Conservation (phyloP, 2,113 vertebrate species). For the Enhydra lutris region DNA sequence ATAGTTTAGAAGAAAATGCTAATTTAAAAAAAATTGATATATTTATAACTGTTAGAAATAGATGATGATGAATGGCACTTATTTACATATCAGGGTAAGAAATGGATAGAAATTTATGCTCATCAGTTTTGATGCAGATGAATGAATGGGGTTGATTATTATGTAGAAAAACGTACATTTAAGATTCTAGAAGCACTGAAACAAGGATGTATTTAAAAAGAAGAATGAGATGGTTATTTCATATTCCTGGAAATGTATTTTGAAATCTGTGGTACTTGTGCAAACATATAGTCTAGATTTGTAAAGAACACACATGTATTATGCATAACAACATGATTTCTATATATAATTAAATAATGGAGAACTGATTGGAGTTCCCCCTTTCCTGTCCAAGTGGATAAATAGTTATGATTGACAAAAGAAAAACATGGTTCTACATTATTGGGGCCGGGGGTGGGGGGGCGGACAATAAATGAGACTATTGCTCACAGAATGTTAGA, state of each 20-base stretch:
- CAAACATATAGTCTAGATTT: neutral
- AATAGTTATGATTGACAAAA: neutral
- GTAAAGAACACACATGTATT: neutral
- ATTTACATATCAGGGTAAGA: neutral
- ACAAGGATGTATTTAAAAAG: neutral
- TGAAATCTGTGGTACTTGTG: neutral
- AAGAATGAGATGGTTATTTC: neutral
- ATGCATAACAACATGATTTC: neutral
- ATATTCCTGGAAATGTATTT: neutral
- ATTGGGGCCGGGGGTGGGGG: neutral
- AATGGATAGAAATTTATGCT: constrained; percentile 7
- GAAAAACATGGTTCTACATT: neutral
- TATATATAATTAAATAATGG: neutral
- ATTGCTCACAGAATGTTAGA: constrained; percentile 22
- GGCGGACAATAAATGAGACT: neutral
- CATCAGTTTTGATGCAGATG: neutral
- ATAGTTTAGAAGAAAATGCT: neutral
- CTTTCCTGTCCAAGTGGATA: neutral
- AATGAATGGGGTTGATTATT: neutral
- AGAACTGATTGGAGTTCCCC: neutral
- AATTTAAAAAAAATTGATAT: neutral
- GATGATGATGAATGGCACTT: neutral
- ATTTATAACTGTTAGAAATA: constrained; percentile 4
- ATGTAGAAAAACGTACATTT: neutral
- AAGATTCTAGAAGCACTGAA: neutral